These are phyloP conservation scores for Catharus fuscescens DNA, from an alignment of 2,113 vertebrate species.

Conservation along the genomic window DNA sequence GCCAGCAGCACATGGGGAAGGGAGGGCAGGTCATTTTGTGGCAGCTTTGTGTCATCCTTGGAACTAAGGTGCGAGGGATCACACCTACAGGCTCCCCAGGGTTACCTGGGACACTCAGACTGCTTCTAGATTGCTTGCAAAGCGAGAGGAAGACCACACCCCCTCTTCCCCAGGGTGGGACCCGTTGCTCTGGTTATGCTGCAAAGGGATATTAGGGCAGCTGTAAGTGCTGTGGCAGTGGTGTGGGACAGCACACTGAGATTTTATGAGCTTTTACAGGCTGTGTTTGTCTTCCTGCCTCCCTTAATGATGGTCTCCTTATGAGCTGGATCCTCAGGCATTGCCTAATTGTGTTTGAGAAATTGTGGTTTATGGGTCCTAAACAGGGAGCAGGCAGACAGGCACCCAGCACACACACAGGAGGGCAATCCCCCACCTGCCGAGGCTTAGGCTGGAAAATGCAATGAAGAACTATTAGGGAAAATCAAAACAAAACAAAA, in stretches of 20 bases:
- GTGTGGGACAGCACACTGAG: accelerated
- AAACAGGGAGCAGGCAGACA: neutral
- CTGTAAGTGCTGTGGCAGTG: neutral
- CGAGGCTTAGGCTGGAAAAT: neutral
- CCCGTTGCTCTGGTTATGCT: accelerated
- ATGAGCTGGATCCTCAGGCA: neutral
- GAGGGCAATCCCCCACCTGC: neutral
- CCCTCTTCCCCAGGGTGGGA: neutral
- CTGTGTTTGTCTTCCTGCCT: neutral
- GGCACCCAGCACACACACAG: neutral
- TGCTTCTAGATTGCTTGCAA: neutral
- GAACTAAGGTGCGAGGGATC: neutral
- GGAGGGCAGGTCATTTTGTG: neutral
- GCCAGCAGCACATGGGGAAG: neutral
- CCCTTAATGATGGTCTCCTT: neutral
- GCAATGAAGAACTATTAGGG: neutral
- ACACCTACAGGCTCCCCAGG: too few species aligned
- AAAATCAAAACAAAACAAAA: neutral
- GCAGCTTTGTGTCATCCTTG: neutral
- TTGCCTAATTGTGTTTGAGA: neutral
- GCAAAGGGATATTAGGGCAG: neutral
- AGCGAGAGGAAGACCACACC: neutral
- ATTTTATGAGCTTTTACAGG: neutral
- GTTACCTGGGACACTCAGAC: neutral
- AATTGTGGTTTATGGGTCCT: neutral